Base-by-base conservation (phyloP, 2,113 vertebrate genomes). In the Hippocampus comes region DNA sequence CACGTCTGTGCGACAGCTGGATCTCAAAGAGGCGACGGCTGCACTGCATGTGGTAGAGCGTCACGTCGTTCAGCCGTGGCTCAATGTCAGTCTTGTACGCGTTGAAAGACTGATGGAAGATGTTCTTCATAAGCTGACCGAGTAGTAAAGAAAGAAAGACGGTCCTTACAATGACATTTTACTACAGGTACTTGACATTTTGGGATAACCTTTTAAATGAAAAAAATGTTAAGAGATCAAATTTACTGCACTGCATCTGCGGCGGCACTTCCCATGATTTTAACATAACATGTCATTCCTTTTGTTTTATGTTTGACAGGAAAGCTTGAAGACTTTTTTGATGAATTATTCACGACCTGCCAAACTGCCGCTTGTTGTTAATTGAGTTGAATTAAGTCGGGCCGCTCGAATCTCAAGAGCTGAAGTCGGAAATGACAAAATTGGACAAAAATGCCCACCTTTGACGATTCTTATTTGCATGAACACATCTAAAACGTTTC, bases 81-180 rank as follows among this genome's bases (percentile, higher is more conserved):
- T 95, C 91, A 20, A 91, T 91, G 85, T 93, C 91, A 0, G 83
- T 92, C 86, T 92, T 92, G 43, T 92, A 94, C 4, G 86, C 87
- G 0, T 88, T 94, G 75, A 94, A 94, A 34, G 89, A 92, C 72
- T 92, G 90, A 74, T 93, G 90, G 77, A 94, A 94, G 84, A 93
- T 92, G 77, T 92, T 94, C 89, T 92, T 94, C 92, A 93, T 86
- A 18, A 95, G 86, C 92, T 93, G 74, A 30, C 6, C 21, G n/a
- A 5, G 53, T 17, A 5, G 53, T 17, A 69, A 73, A 71, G 60
- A 30, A 70, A 20, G 61, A 1, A 53, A 2, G 42, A 23, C 18
- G 66, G 4, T 23, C 1, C 46, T 20, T 27, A 25, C 20, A 66
- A 11, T 5, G 42, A 6, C 14, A 17, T 23, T 17, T 49, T 49